phyloP scores from a whole-genome alignment of 2,113 vertebrate genomes.

The Pelusios castaneus region DNA sequence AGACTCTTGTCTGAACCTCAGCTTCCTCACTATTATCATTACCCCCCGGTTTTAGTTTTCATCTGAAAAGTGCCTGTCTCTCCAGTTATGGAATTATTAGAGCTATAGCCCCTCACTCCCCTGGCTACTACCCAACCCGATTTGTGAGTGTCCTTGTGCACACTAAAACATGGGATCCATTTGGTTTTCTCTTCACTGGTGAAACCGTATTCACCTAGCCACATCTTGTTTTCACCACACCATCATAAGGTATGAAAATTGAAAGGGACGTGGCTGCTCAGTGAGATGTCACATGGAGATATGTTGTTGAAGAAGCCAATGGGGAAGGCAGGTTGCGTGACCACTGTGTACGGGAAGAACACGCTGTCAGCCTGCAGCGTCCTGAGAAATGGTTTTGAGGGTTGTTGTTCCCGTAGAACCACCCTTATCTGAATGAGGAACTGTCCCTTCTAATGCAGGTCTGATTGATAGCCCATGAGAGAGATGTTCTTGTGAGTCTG shows the following conservation, averaged over 20 bases:
- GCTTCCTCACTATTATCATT: accelerated
- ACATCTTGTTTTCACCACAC: not conserved
- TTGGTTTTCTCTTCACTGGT: not conserved
- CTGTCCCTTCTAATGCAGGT: not conserved
- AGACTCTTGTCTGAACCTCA: accelerated
- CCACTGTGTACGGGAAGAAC: accelerated
- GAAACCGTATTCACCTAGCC: not conserved
- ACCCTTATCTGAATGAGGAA: not conserved
- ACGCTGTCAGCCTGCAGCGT: accelerated
- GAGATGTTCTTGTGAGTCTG: not conserved
- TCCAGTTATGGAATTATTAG: not conserved
- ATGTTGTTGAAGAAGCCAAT: accelerated
- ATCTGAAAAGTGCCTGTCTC: not conserved
- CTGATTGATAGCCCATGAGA: not conserved
- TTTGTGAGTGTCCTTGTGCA: not conserved
- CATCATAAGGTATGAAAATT: not conserved
- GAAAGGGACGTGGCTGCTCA: accelerated
- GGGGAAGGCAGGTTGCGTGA: accelerated
- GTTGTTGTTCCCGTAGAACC: accelerated
- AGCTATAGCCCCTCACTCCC: not conserved
- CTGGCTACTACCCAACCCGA: not conserved
- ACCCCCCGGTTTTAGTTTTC: not conserved
- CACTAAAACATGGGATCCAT: not conserved
- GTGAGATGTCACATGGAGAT: not conserved
- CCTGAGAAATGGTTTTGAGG: accelerated